Evolutionary conservation across 92 coral and sea anemone genomes (phyloP), one percentile per base, ranked within the genome.

Genomic region (Epizoanthus stellaris): DNA sequence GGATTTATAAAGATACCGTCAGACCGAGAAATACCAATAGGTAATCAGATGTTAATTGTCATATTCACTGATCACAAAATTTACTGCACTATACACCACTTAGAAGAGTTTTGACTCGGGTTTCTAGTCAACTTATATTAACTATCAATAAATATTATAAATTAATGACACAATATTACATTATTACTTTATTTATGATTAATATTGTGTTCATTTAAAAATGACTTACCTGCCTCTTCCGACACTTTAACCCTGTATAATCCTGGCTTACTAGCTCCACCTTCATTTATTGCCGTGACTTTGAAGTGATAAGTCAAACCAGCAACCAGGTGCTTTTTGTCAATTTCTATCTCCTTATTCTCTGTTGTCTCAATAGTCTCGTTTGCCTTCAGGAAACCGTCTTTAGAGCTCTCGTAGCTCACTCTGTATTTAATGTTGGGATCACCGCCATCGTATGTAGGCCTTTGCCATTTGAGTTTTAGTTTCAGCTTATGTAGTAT

Each of bases 211-310:
- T 52, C 5, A 45, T 45, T 45, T n/a, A n/a, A n/a, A 8, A 49
- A 11, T 19, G 7, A 43, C 61, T 12, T 79, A 79, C 83, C 72
- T 79, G 72, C 83, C 19, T 45, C 34, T 64, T 19, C 4, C 15
- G 83, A 62, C 3, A 79, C 83, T 11, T 3, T 15, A 14, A 79
- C 42, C 19, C 9, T 43, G 42, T 42, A 12, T 11, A 23, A 6
- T 61, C 21, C 72, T 13, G 83, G 60, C 3, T 15, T 12, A 17
- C 83, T 63, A 20, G 42, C 83, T 79, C 83, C 83, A 61, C 72
- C 83, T 79, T 43, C 23, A 45, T 79, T 79, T 63, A 79, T 79
- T 59, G 83, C 72, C 0, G 20, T 79, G 40, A 79, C 16, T 79
- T 53, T 19, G 58, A 79, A 79, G 58, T 13, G 0, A 59, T 79